These are phyloP conservation scores for Ariopsis seemanni DNA, from an alignment of 2,113 vertebrate genomes.

Conservation along the genomic window DNA sequence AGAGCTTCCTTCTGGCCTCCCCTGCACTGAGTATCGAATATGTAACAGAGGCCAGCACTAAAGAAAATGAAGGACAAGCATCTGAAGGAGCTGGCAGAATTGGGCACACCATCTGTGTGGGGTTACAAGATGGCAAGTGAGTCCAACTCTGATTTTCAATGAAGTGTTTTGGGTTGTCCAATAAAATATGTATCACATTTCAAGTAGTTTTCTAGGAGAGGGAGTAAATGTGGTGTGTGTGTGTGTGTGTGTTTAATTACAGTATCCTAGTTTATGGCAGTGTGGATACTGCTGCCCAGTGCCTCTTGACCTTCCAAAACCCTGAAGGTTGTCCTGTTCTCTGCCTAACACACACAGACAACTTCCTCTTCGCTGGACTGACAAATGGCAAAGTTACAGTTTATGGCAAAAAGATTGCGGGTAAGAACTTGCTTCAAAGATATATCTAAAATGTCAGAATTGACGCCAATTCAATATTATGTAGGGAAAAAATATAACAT, in stretches of 20 bases:
- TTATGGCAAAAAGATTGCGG: constrained; percentile 73
- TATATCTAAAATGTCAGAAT: background rate
- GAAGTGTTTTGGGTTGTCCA: background rate
- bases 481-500: background rate
- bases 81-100: constrained; percentile 32
- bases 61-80: background rate
- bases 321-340: constrained; percentile 75
- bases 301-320: constrained; percentile 72
- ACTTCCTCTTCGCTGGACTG: constrained; percentile 77
- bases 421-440: constrained; percentile 62
- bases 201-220: background rate
- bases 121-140: constrained; percentile 82
- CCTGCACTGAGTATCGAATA: constrained; percentile 82
- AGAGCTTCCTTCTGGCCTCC: constrained; percentile 77
- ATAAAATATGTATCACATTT: background rate
- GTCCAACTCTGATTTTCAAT: constrained; percentile 31
- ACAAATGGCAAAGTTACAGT: constrained; percentile 77
- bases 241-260: constrained; percentile 37
- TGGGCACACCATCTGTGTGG: constrained; percentile 77
- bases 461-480: background rate
- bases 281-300: constrained; percentile 79
- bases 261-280: constrained; percentile 79
- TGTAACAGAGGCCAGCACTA: constrained; percentile 65
- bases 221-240: constrained; percentile 6
- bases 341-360: constrained; percentile 70